Percentiles rank a stretch among this genome's conserved stretches.
Evolutionary conservation across 1,140 invertebrate species (phyloP).

Genomic region (Brachystomella parvula): DNA sequence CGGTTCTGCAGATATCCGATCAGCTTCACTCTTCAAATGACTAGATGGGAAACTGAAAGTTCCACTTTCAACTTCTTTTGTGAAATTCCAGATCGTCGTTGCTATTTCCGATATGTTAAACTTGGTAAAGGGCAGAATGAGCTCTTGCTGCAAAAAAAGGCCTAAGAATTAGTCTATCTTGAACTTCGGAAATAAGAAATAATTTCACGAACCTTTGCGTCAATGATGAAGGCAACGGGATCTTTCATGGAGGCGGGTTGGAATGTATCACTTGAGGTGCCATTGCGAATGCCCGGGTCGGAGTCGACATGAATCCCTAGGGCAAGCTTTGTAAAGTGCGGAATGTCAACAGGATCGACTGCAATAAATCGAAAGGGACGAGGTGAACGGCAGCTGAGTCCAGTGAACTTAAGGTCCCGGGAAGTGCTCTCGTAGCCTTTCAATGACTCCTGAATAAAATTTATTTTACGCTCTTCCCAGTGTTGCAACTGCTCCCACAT

Average conservation of each 20-base stretch:
- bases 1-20: background rate
- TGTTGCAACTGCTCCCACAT: constrained; percentile 26
- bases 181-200: too few species aligned
- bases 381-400: constrained; percentile 26
- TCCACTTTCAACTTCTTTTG: constrained; percentile 18
- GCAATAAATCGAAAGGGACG: constrained; percentile 29
- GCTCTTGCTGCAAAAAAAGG: constrained; percentile 23
- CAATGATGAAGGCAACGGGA: constrained; percentile 35
- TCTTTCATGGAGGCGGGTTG: constrained; percentile 6
- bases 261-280: background rate
- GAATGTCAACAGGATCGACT: constrained; percentile 35
- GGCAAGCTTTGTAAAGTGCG: constrained; percentile 31
- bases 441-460: constrained; percentile 27
- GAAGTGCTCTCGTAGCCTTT: constrained; percentile 25
- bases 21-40: background rate
- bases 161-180: too few species aligned
- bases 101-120: constrained; percentile 35
- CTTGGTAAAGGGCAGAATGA: constrained; percentile 25
- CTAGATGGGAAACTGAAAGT: background rate
- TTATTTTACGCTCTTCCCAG: constrained; percentile 26
- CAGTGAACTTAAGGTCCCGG: constrained; percentile 29
- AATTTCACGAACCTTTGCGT: constrained; percentile 24
- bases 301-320: constrained; percentile 19
- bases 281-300: background rate
- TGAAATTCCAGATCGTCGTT: constrained; percentile 28